These are phyloP conservation scores for Sitophilus oryzae DNA, from an alignment of 1,140 invertebrate genomes.

Conservation along the genomic window DNA sequence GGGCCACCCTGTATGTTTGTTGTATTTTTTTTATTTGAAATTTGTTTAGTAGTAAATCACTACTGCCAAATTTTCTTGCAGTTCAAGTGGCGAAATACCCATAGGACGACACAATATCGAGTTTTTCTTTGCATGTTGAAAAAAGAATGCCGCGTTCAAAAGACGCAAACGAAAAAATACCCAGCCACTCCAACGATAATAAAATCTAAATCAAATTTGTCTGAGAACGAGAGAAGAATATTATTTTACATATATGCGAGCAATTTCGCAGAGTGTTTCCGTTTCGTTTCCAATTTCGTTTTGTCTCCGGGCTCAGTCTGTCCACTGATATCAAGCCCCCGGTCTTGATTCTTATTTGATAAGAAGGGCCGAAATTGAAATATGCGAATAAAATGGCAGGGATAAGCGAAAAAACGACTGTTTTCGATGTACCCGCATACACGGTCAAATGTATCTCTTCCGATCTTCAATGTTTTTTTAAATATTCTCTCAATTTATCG, in stretches of 20 bases:
- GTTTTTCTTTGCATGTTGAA: no score
- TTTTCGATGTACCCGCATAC: background rate
- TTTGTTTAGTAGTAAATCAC: no score
- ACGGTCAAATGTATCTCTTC: background rate
- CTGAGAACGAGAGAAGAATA: slow-evolving; percentile 1
- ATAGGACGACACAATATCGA: no score
- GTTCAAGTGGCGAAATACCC: no score
- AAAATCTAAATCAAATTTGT: slow-evolving; percentile 5
- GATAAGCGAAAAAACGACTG: slow-evolving; percentile 12
- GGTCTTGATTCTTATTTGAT: slow-evolving; percentile 19
- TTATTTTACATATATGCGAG: slow-evolving; percentile 6
- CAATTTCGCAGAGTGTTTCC: slow-evolving; percentile 14
- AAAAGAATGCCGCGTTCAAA: no score
- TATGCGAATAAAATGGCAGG: slow-evolving; percentile 16
- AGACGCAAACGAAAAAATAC: no score
- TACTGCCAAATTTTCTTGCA: no score
- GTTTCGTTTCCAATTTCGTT: slow-evolving; percentile 13
- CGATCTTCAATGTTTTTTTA: no score
- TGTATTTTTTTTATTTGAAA: no score
- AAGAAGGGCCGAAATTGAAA: slow-evolving; percentile 21
- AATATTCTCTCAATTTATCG: no score
- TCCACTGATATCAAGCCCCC: slow-evolving; percentile 16
- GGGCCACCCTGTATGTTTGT: no score
- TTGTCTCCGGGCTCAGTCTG: slow-evolving; percentile 13
- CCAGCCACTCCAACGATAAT: background rate